Evolutionary conservation across 35 echinoderm and acorn worm species (phyloP).

Genomic region (Chiridota heheva): DNA sequence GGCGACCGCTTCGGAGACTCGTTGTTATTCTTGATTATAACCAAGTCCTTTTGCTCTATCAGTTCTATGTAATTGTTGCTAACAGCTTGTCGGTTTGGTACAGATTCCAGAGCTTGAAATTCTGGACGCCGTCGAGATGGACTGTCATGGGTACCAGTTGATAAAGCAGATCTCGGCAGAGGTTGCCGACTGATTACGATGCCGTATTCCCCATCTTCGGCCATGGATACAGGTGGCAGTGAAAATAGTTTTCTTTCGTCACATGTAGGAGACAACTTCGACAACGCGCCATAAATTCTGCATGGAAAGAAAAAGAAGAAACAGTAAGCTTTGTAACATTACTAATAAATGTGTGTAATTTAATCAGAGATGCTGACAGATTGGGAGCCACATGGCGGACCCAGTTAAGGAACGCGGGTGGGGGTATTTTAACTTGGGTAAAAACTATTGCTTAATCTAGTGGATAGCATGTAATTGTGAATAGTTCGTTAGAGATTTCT

Average conservation of each 20-base stretch:
- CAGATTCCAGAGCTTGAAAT: slow-evolving; percentile 62
- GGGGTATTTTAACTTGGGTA: too few species aligned
- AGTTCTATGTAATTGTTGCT: slow-evolving; percentile 75
- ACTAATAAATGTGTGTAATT: too few species aligned
- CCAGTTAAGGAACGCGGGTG: too few species aligned
- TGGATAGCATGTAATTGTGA: too few species aligned
- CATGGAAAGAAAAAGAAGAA: slow-evolving; percentile 18
- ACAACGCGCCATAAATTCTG: slow-evolving; percentile 96
- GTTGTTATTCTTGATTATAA: slow-evolving; percentile 82
- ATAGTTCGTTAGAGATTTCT: too few species aligned
- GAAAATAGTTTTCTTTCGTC: slow-evolving; percentile 27
- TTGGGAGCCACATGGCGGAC: too few species aligned
- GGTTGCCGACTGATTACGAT: slow-evolving; percentile 86
- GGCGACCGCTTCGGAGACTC: slow-evolving; percentile 40
- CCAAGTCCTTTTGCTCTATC: slow-evolving; percentile 29
- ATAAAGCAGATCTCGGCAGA: slow-evolving; percentile 36
- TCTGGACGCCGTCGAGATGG: slow-evolving; percentile 31
- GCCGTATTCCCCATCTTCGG: slow-evolving; percentile 88
- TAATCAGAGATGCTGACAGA: too few species aligned
- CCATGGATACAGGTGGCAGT: slow-evolving; percentile 79
- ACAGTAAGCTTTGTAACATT: background rate
- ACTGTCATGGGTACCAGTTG: slow-evolving; percentile 24
- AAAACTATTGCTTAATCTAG: too few species aligned
- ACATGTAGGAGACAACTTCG: slow-evolving; percentile 63
- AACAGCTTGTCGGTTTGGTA: slow-evolving; percentile 46